Conservation (phyloP, 2,113 vertebrate genomes). For the Amphilophus citrinellus region DNA sequence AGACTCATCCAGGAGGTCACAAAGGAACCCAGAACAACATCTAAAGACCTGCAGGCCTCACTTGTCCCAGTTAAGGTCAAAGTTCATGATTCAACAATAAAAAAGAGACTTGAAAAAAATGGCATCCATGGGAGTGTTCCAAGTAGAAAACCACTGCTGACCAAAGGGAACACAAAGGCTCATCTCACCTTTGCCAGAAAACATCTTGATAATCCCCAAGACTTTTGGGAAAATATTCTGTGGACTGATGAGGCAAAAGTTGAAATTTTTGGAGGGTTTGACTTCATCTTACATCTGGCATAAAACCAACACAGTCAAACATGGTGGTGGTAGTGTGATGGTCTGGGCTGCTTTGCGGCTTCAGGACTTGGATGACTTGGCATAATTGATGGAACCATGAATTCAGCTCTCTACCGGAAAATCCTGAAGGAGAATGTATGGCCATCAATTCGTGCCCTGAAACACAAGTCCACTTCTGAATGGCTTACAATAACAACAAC, state of each 20-base stretch:
- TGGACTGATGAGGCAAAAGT: background rate
- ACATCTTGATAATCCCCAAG: too few species aligned
- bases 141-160: too few species aligned
- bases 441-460: background rate
- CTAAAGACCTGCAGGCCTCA: too few species aligned
- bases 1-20: too few species aligned
- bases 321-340: background rate
- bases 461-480: background rate
- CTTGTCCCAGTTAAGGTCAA: too few species aligned
- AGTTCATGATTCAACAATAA: too few species aligned
- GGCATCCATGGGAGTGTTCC: too few species aligned
- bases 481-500: background rate
- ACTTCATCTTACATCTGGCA: background rate
- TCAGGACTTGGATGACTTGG: background rate
- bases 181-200: too few species aligned
- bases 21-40: too few species aligned
- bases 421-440: background rate
- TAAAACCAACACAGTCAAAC: background rate
- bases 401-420: background rate
- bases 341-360: background rate
- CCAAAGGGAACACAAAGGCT: too few species aligned
- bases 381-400: background rate
- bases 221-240: background rate
- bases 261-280: background rate
- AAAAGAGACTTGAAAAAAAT: too few species aligned